Conservation (phyloP, 2,888 invertebrate species). For the Synergus japonicus region DNA sequence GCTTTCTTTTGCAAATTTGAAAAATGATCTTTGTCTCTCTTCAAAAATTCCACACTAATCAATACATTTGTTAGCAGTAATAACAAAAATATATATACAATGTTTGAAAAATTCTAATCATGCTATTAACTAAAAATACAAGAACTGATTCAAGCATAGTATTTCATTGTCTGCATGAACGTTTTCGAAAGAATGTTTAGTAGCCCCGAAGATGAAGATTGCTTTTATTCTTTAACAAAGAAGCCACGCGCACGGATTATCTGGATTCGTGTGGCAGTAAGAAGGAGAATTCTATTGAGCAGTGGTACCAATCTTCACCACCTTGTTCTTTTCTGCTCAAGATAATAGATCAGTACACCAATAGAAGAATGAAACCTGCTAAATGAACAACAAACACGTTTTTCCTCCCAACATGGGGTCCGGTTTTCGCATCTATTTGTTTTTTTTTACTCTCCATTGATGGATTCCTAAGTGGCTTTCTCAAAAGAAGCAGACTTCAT, state of each 20-base stretch:
- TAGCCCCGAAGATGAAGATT: conserved; percentile 26
- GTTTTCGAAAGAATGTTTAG: conserved; percentile 13
- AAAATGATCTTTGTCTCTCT: background rate
- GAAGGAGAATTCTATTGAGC: conserved; percentile 22
- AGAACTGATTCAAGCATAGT: background rate
- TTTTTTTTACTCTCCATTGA: conserved; percentile 10
- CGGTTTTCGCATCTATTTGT: conserved; percentile 45
- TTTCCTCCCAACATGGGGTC: conserved; percentile 43
- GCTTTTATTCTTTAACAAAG: conserved; percentile 26
- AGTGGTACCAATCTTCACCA: conserved; percentile 33
- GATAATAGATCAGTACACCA: conserved; percentile 44
- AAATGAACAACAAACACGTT: conserved; percentile 41
- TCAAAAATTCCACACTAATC: background rate
- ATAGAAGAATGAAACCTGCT: conserved; percentile 49
- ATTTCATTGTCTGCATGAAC: background rate
- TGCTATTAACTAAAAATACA: background rate
- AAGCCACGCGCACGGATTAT: conserved; percentile 35
- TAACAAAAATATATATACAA: background rate
- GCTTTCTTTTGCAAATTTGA: background rate
- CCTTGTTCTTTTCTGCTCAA: conserved; percentile 48
- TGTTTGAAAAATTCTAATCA: background rate
- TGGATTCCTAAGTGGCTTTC: conserved; percentile 16
- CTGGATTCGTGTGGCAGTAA: conserved; percentile 45
- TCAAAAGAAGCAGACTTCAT: conserved; percentile 18
- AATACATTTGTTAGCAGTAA: too few relatives aligned